These are phyloP conservation scores for Lepidochrysops patricia DNA, from an alignment of 2,888 invertebrate genomes.

Conservation along the genomic window DNA sequence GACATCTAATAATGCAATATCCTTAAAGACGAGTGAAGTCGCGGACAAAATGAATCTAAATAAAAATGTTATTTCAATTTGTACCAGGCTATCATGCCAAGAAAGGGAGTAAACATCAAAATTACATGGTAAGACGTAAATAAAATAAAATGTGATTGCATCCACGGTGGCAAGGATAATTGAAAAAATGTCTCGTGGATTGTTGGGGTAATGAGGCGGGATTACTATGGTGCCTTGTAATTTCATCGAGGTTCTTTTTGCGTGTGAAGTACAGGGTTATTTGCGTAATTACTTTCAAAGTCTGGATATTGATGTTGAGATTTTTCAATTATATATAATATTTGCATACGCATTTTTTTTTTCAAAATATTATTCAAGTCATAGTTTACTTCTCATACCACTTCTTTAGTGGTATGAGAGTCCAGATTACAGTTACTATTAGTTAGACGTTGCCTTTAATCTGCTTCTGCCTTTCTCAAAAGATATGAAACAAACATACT, in stretches of 20 bases:
- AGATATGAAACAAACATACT: too few relatives aligned
- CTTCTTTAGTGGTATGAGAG: too few relatives aligned
- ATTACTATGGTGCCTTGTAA: constrained; percentile 35
- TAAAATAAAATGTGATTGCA: constrained; percentile 56
- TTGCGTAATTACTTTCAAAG: neutral
- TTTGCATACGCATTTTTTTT: neutral
- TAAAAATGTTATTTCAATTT: neutral
- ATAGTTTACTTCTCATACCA: too few relatives aligned
- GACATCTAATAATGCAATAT: too few relatives aligned
- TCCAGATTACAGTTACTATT: too few relatives aligned
- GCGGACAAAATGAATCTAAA: too few relatives aligned
- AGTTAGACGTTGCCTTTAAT: too few relatives aligned
- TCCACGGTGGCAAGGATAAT: constrained; percentile 53
- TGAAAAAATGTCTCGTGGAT: constrained; percentile 65
- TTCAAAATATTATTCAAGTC: neutral
- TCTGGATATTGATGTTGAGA: neutral
- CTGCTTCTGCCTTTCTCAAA: too few relatives aligned
- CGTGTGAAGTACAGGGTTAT: neutral
- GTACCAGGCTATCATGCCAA: neutral
- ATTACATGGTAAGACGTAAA: constrained; percentile 39
- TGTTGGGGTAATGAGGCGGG: constrained; percentile 54
- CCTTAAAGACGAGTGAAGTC: too few relatives aligned
- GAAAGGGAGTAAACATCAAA: constrained; percentile 34
- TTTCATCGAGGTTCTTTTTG: constrained; percentile 18
- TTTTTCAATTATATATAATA: neutral